Evolutionary conservation across 2,888 invertebrate genomes (phyloP).

Genomic region (Neria commutata): DNA sequence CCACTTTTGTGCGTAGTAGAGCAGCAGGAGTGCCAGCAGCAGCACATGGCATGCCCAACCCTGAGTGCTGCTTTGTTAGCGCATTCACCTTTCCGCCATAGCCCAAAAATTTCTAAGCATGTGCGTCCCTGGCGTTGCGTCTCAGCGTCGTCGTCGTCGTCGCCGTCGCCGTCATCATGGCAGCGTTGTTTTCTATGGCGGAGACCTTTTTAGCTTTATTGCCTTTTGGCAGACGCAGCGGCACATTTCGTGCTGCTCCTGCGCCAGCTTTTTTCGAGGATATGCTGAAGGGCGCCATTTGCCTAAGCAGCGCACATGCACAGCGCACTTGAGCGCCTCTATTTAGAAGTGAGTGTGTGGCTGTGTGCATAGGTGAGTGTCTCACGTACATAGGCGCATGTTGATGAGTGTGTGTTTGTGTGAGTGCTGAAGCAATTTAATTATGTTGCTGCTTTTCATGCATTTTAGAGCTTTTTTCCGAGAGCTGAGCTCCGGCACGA

Average conservation of each 20-base stretch:
- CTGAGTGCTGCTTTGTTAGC: background rate
- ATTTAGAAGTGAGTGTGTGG: no score
- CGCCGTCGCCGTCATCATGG: background rate
- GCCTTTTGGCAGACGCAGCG: background rate
- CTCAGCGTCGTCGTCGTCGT: background rate
- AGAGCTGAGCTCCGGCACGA: background rate
- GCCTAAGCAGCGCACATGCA: no score
- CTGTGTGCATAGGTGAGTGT: no score
- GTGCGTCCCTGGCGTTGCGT: background rate
- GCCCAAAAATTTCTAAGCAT: background rate
- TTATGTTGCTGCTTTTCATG: background rate
- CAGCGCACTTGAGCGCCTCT: no score
- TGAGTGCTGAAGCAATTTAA: background rate
- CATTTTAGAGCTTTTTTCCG: conserved; percentile 1
- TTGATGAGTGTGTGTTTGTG: background rate
- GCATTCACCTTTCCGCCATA: background rate
- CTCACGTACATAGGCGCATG: no score
- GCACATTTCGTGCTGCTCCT: background rate
- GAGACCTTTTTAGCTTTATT: background rate
- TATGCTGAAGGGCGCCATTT: no score
- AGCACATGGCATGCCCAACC: background rate
- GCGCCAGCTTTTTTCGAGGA: background rate
- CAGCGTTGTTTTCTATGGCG: background rate
- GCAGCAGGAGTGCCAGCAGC: background rate
- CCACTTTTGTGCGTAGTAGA: background rate